Conservation (phyloP, 2,797 vertebrate species). For the Discoglossus pictus region DNA sequence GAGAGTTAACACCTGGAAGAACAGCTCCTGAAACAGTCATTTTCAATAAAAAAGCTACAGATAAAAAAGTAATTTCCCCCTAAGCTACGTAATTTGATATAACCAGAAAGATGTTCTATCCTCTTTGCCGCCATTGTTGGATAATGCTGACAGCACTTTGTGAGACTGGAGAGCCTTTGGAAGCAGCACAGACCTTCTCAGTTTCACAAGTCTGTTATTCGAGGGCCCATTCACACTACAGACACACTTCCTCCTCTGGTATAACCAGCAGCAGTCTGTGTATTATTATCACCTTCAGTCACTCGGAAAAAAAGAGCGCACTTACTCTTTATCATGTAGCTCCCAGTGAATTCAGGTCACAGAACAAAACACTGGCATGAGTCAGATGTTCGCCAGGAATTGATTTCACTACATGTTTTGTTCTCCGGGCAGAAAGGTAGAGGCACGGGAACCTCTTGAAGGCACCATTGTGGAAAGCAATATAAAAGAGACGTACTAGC, state of each 20-base stretch:
- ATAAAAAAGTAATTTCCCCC: slow-evolving; percentile 49
- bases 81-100: slow-evolving; percentile 56
- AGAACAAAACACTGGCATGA: slow-evolving; percentile 30
- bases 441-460: no score
- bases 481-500: no score
- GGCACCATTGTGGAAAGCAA: no score
- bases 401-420: slow-evolving; percentile 17
- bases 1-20: slow-evolving; percentile 7
- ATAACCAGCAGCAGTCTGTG: slow-evolving; percentile 6
- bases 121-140: slow-evolving; percentile 36
- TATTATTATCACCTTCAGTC: slow-evolving; percentile 28
- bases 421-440: neutral
- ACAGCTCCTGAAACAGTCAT: slow-evolving; percentile 10
- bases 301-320: slow-evolving; percentile 15
- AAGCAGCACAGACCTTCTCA: slow-evolving; percentile 6
- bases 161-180: slow-evolving; percentile 13
- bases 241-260: neutral
- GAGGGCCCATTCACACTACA: slow-evolving; percentile 43
- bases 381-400: slow-evolving; percentile 21
- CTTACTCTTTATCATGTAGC: neutral
- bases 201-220: slow-evolving; percentile 43
- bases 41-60: slow-evolving; percentile 6
- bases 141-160: slow-evolving; percentile 39
- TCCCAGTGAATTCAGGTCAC: slow-evolving; percentile 38
- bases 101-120: slow-evolving; percentile 53